Percentiles rank a stretch among this genome's conserved stretches.
Conservation (phyloP, 37 sponge, comb jelly and placozoan genomes). For the Chondrilla cf. caribensis region DNA sequence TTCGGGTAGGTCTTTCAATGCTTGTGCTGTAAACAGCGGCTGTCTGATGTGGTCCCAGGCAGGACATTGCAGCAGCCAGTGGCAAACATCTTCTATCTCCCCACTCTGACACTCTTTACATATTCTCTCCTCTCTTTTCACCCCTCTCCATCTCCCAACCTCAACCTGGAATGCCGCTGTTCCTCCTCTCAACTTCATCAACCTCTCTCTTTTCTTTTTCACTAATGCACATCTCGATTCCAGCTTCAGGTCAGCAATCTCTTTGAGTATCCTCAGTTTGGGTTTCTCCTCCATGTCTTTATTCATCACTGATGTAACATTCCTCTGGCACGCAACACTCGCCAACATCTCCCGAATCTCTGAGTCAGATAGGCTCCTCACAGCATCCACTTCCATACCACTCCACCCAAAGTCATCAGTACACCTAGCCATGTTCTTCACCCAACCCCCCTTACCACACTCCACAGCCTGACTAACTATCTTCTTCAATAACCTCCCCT, state of each 20-base stretch:
- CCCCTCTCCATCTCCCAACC: no score
- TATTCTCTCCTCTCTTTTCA: no score
- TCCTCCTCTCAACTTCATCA: background rate
- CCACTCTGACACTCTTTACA: no score
- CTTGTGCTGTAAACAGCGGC: no score
- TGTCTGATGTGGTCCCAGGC: no score
- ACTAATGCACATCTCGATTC: background rate
- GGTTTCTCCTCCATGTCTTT: background rate
- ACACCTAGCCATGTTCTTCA: slow-evolving; percentile 8
- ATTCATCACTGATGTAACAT: background rate
- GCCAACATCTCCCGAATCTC: background rate
- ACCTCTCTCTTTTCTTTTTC: background rate
- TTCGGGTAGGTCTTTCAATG: no score
- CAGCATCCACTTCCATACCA: background rate
- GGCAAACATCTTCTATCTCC: no score
- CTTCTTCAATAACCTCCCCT: background rate
- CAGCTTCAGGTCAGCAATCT: background rate
- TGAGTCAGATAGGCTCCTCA: background rate
- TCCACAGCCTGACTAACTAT: background rate
- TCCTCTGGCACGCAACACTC: background rate
- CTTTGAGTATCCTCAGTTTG: background rate
- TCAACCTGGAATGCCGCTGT: no score
- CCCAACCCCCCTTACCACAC: background rate
- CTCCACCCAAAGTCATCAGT: background rate
- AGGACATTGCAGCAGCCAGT: no score